Base-by-base conservation (phyloP, 2,888 invertebrate species). In the Cephus sareptanus region DNA sequence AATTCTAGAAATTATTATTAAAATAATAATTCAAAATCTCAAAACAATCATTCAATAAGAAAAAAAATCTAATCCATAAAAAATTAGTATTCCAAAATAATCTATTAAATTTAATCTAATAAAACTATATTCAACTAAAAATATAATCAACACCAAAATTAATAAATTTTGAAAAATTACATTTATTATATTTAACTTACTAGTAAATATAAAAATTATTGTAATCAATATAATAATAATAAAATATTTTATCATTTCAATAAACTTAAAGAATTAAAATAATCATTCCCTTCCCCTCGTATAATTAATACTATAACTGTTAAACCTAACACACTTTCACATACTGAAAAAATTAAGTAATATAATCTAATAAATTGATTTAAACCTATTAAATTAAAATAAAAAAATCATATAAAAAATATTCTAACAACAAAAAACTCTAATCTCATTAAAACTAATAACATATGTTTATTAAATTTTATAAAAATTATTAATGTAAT, bases 1-100 rank as follows among this genome's bases (percentile, higher is more conserved):
- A 80, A 88, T 92, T 86, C 94, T 94, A 56, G 94, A 92, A 86
- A 94, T 92, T 90, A 94, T 87, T 91, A 94, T 94, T 91, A 95
- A 92, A 82, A 89, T 82, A 91, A 93, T 92, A 94, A 95, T 93
- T 92, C 94, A 95, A 91, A 94, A 91, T 83, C 93, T 94, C 87
- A 94, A 92, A 88, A 94, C 12, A 78, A 85, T 79, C 35, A 86
- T 78, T 33, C 82, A 77, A 80, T 76, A 84, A 40, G 83, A 83
- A n/a, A 83, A 34, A 34, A 77, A 70, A 80, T 86, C 85, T 75
- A 78, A 70, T 23, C 81, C 80, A 37, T 56, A 82, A 78, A 75
- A 71, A 80, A 82, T 77, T 78, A 35, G 31, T n/a, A 79, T 56
- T 71, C 34, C 40, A 15, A 11, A 34, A 34, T 23, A 74, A 33